phyloP scores from a whole-genome alignment of 2,113 vertebrate genomes.

The Crotalus viridis region DNA sequence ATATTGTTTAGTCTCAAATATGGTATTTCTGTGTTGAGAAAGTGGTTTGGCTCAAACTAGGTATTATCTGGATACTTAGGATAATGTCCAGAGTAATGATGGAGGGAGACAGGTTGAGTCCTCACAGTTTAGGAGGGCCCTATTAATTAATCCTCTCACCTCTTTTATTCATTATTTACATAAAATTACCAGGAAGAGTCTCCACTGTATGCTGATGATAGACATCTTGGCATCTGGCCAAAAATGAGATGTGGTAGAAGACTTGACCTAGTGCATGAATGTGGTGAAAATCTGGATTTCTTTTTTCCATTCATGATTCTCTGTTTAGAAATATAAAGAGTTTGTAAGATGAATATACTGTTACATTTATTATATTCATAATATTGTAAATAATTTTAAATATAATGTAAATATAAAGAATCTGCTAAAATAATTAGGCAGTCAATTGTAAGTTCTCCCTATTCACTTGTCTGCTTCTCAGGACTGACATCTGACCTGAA shows the following conservation, averaged over 20 bases:
- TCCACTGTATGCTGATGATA: not conserved
- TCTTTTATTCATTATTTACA: not conserved
- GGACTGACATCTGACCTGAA: not conserved
- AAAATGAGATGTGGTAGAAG: not conserved
- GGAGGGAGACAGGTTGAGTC: not conserved
- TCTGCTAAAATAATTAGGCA: not conserved
- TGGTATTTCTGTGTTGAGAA: not conserved
- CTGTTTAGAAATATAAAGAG: not conserved
- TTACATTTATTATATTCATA: not conserved
- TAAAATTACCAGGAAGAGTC: not conserved
- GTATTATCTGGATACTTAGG: not conserved
- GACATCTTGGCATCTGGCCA: not conserved
- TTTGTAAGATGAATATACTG: not conserved
- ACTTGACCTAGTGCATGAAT: not conserved
- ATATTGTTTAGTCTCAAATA: not conserved
- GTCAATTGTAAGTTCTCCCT: not conserved
- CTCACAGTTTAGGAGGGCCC: not conserved
- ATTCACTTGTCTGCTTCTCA: not conserved
- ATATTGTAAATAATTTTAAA: not conserved
- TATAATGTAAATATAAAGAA: not conserved
- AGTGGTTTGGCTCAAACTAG: not conserved
- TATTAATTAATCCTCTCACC: not conserved
- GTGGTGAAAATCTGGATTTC: not conserved
- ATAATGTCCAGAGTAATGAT: not conserved
- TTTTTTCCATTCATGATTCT: not conserved